Base-by-base conservation (phyloP, 2,888 invertebrate genomes). In the Zygaena filipendulae region DNA sequence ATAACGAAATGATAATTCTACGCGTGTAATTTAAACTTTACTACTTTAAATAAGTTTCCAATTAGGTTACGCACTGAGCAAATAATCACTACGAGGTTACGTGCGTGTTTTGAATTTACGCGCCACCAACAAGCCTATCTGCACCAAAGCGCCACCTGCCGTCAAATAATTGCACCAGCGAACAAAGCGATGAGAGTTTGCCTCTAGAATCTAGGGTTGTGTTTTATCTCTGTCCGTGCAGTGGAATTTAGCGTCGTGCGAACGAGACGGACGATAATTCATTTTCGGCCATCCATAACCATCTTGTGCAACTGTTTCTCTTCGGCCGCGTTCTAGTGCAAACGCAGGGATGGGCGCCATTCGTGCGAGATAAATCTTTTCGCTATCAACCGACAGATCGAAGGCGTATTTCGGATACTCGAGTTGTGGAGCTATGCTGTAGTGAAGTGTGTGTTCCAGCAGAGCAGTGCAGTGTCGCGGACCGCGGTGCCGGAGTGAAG, bases 301-400 rank as follows among this genome's bases (percentile, higher is more conserved):
- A 79, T 80, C 75, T 79, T 72, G 77, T 80, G 77, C 77, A 79
- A 77, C 79, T 80, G 74, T 80, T 75, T 75, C 75, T 75, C 67
- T 53, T 72, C 70, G 74, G 66, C 63, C 71, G 72, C 74, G 69
- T 72, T 67, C 74, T 41, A 48, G 46, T 77, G 69, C 64, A 64
- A 77, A 68, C 68, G 72, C 70, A 77, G 75, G 69, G n/a, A 80
- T 79, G 79, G 79, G 77, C 80, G 77, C 80, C 75, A 77, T 79
- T 77, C 75, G 66, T 54, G 69, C 66, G 59, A 77, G 61, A 66
- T 75, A 77, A 62, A 60, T 70, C 62, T 58, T 60, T 55, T 49
- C 62, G 61, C 59, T 64, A 54, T 53, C 50, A 58, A 63, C 59
- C 59, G 61, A 59, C 29, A 44, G 45, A n/a, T n/a, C n/a, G n/a